Base-by-base conservation (phyloP, 2,113 vertebrate species). In the Protobothrops flavoviridis region DNA sequence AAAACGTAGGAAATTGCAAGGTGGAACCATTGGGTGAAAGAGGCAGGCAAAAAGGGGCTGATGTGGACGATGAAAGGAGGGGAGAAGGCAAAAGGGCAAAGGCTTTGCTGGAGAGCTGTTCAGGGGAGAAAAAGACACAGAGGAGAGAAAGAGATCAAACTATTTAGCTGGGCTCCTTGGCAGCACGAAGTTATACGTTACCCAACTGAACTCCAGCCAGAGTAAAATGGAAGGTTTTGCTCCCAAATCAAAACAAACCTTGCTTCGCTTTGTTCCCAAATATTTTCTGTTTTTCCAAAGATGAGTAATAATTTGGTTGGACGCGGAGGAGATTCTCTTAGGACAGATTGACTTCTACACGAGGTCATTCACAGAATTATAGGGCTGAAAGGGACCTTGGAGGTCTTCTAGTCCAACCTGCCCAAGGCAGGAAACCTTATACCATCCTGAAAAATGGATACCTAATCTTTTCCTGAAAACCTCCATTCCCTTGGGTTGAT, bases 1-100 rank as follows among this genome's bases (percentile, higher is more conserved):
- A 88, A 95, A 97, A 98, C 45, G 39, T 0, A 52, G 93, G 94
- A 94, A 95, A 96, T 94, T 91, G 29, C 92, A 92, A 95, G 89
- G 94, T 91, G 91, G 94, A 94, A 91, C 92, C 91, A 74, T 55
- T 23, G 91, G 48, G 92, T 93, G 95, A 93, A 9, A 87, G 33
- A 89, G 89, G 91, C 95, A 94, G 87, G 91, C 93, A 97, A 93
- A 29, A 57, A 92, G 93, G 93, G 29, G 2, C 55, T 0, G 45
- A 12, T 12, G 56, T 5, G 81, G 24, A 64, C 7, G 50, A 90
- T 17, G 50, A 29, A 69, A 81, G 52, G 26, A 29, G 9, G 6
- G n/a, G 29, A 23, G 26, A 50, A 56, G 52, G 20, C 17, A 89
- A 29, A 89, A 53, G 87, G 4, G 11, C 0, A 12, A 48, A 43